Evolutionary conservation across 2,888 invertebrate genomes (phyloP), one percentile per base, ranked within the genome.

Genomic region (Labia minor): DNA sequence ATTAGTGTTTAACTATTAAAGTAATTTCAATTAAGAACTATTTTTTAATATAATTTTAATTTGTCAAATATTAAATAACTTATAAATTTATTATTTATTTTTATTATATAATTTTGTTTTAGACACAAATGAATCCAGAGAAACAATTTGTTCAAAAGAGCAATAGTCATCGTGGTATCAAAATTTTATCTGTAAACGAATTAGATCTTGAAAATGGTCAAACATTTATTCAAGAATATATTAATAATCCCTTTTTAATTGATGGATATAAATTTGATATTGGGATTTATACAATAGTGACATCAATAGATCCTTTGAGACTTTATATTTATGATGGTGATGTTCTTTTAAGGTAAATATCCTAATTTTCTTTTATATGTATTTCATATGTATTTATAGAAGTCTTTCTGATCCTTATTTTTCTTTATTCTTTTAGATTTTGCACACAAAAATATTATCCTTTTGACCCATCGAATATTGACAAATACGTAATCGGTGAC

Each of bases 211-310:
- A 81, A 16, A 79, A 81, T 62, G 83, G 83, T 33, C 88, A 87
- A 66, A 88, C 87, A 65, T 98, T 98, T 77, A 84, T 97, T 1
- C 97, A 97, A 75, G 90, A 95, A 77, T 98, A 88, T 77, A 82
- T 98, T 19, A 86, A 88, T 71, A 89, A 86, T 70, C 97, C 97
- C 2, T 86, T 90, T 72, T 80, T 98, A 18, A 88, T 98, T 1
- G 94, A 94, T 76, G 94, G 93, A 1, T 86, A 92, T 77, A 96
- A 95, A 80, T 98, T 98, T 78, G 98, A 98, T 78, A 91, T 98
- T 76, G 97, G 98, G 8, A 86, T 98, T 67, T 98, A 98, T 76
- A 91, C 92, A 0, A 87, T 90, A 0, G 79, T 98, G 19, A 96
- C 95, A 0, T 96, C 95, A 0, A 82, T 97, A 1, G 85, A 93